These are phyloP conservation scores for Amaurobius ferox DNA, from an alignment of 2,888 invertebrate genomes.

Conservation along the genomic window DNA sequence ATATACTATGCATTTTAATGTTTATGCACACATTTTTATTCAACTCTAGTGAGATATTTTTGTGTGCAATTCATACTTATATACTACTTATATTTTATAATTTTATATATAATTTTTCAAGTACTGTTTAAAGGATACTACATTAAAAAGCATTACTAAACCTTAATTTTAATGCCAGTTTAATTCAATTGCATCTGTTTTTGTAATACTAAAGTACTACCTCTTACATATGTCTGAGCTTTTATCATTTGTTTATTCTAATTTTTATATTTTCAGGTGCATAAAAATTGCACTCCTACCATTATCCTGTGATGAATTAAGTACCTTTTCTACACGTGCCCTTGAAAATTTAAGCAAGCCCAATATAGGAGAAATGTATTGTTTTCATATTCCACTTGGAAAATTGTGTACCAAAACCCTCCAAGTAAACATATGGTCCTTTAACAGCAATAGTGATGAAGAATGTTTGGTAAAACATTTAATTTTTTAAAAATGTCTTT, in stretches of 20 bases:
- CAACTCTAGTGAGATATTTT: too few species aligned
- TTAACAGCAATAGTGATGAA: conserved; percentile 82
- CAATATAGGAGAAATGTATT: conserved; percentile 87
- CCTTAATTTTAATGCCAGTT: too few species aligned
- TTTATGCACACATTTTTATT: too few species aligned
- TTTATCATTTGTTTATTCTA: neutral
- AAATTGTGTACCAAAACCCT: conserved; percentile 91
- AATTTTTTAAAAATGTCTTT: too few species aligned
- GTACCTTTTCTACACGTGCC: conserved; percentile 84
- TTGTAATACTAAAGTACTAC: too few species aligned
- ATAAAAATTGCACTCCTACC: conserved; percentile 87
- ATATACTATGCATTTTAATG: too few species aligned
- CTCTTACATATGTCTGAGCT: neutral
- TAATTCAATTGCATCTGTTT: too few species aligned
- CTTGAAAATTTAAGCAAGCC: conserved; percentile 85
- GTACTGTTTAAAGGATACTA: too few species aligned
- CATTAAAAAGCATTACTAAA: too few species aligned
- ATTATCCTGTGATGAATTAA: conserved; percentile 80
- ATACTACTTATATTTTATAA: too few species aligned
- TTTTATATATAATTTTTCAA: too few species aligned
- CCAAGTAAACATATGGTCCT: conserved; percentile 91
- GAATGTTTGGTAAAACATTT: conserved; percentile 86
- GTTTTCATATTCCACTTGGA: conserved; percentile 85
- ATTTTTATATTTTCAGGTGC: conserved; percentile 82
- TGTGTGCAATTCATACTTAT: too few species aligned